These are phyloP conservation scores for Brachypalpus laphriformis DNA, from an alignment of 2,888 invertebrate species.

Conservation along the genomic window DNA sequence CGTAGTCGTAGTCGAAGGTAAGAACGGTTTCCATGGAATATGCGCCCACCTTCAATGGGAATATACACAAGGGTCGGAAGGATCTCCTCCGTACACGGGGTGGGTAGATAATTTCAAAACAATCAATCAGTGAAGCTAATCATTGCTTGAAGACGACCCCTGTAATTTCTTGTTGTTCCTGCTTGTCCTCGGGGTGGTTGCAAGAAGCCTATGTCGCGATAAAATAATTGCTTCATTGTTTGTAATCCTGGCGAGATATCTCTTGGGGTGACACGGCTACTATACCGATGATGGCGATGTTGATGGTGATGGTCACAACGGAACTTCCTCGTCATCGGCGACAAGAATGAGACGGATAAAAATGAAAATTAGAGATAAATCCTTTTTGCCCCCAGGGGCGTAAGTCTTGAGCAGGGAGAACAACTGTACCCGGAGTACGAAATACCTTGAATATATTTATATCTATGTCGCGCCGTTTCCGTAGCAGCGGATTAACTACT, in stretches of 20 bases:
- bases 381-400: constrained; percentile 43
- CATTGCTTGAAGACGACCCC: constrained; percentile 45
- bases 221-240: constrained; percentile 64
- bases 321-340: constrained; percentile 15
- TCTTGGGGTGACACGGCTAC: constrained; percentile 46
- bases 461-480: not conserved
- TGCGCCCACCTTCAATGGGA: not conserved
- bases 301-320: constrained; percentile 47
- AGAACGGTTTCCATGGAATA: constrained; percentile 10
- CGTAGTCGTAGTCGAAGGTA: constrained; percentile 1
- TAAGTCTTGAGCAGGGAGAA: constrained; percentile 29
- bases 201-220: constrained; percentile 26
- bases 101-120: constrained; percentile 47
- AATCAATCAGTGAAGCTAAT: constrained; percentile 70
- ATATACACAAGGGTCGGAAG: not conserved
- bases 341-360: constrained; percentile 21
- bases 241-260: constrained; percentile 54
- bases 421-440: not conserved
- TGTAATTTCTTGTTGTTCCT: constrained; percentile 20
- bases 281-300: too few relatives aligned
- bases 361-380: constrained; percentile 67
- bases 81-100: not conserved
- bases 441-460: constrained; percentile 9
- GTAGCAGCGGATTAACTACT: constrained; percentile 5
- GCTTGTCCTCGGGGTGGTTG: constrained; percentile 27